phyloP scores from a whole-genome alignment of 1,140 invertebrate species.

The Drosophila kohkoa region DNA sequence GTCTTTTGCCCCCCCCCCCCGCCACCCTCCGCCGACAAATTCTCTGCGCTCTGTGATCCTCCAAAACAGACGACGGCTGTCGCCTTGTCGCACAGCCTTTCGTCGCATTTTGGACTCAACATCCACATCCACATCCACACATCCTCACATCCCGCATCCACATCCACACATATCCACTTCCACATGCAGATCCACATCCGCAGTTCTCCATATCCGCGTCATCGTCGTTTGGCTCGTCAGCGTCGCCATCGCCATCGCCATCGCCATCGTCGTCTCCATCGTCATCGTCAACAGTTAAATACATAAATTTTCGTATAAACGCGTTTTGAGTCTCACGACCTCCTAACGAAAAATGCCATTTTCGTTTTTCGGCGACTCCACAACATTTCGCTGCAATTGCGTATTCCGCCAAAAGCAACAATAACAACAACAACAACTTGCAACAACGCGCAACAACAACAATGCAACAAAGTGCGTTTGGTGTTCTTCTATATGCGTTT shows the following conservation, averaged over 20 bases:
- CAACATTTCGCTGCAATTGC: constrained; percentile 25
- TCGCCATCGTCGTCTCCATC: constrained; percentile 69
- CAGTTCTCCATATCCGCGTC: constrained; percentile 58
- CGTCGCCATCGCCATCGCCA: constrained; percentile 46
- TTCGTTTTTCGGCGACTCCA: constrained; percentile 32
- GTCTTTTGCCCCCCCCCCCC: constrained; percentile 46
- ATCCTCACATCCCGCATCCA: constrained; percentile 11
- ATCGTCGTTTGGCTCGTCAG: constrained; percentile 80
- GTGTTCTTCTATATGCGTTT: constrained; percentile 8
- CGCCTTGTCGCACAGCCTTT: constrained; percentile 69
- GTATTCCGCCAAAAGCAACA: neutral
- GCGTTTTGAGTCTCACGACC: constrained; percentile 67
- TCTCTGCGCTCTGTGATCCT: neutral
- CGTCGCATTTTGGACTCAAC: constrained; percentile 67
- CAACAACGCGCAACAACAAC: neutral
- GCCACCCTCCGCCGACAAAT: neutral
- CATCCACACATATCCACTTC: constrained; percentile 13
- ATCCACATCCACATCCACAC: constrained; percentile 6
- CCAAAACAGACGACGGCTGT: constrained; percentile 11
- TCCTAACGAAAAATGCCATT: constrained; percentile 38
- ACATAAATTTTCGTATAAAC: constrained; percentile 83
- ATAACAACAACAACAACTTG: constrained; percentile 8
- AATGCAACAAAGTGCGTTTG: constrained; percentile 44
- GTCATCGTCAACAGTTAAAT: constrained; percentile 81
- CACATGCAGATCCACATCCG: constrained; percentile 14